phyloP scores from a whole-genome alignment of 2,888 invertebrate species.

The Cerceris rybyensis region DNA sequence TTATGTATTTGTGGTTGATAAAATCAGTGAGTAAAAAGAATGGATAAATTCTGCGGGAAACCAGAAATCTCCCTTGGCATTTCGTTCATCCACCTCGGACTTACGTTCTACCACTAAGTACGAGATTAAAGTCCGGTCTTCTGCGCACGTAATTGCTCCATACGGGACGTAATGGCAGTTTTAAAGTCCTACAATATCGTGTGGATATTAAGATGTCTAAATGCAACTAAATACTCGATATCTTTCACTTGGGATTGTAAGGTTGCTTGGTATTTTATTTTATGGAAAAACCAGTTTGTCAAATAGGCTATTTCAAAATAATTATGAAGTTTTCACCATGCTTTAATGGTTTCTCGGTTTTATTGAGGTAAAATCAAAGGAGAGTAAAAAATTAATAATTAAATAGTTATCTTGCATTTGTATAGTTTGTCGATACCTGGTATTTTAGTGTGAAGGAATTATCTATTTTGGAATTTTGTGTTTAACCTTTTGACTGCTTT shows the following conservation, averaged over 20 bases:
- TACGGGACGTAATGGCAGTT: slow-evolving; percentile 72
- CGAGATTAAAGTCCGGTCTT: slow-evolving; percentile 79
- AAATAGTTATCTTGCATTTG: no score
- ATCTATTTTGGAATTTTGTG: no score
- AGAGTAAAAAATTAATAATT: no score
- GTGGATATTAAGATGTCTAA: slow-evolving; percentile 18
- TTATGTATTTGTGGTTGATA: neutral
- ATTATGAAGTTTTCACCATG: no score
- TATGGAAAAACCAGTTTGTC: no score
- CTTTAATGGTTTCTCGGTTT: no score
- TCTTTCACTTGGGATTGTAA: no score
- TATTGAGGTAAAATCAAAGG: no score
- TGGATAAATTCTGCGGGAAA: neutral
- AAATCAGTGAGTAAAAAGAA: neutral
- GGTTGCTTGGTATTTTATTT: no score
- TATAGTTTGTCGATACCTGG: neutral
- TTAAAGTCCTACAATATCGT: slow-evolving; percentile 71
- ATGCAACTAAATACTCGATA: neutral
- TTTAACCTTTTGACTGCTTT: no score
- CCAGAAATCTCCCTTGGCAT: slow-evolving; percentile 36
- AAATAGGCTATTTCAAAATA: no score
- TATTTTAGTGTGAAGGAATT: neutral
- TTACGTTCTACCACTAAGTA: slow-evolving; percentile 80
- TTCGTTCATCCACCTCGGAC: slow-evolving; percentile 57
- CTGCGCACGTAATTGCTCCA: slow-evolving; percentile 77